These are phyloP conservation scores for Bombus fervidus DNA, from an alignment of 1,140 invertebrate species.

Conservation along the genomic window DNA sequence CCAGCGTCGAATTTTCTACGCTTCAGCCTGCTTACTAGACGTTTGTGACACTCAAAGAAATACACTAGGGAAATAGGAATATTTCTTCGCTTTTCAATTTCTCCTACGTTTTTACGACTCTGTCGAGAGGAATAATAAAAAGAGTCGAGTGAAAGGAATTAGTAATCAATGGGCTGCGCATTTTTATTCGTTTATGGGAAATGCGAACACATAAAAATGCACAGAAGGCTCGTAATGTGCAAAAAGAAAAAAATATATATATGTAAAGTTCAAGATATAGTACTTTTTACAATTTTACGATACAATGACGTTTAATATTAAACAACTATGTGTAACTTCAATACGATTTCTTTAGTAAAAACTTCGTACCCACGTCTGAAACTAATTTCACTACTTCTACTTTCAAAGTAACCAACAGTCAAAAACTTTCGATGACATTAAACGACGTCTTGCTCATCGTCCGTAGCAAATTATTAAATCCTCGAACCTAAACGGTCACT, in stretches of 20 bases:
- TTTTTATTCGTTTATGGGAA: no score
- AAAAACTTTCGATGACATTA: neutral
- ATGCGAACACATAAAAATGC: neutral
- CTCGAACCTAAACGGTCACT: neutral
- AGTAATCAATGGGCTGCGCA: no score
- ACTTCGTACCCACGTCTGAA: no score
- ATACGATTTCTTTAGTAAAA: no score
- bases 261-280: no score
- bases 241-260: no score
- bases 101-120: neutral
- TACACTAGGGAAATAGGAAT: neutral
- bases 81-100: neutral
- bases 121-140: neutral
- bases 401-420: neutral
- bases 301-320: no score
- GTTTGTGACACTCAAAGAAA: no score
- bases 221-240: no score
- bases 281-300: no score
- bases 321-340: no score
- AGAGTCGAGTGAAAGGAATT: no score
- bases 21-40: neutral
- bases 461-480: neutral
- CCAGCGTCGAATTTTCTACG: constrained; percentile 17
- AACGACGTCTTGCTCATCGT: neutral
- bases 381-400: neutral